Evolutionary conservation across 2,113 vertebrate genomes (phyloP), one percentile per base, ranked within the genome.

Genomic region (Grammomys surdaster): DNA sequence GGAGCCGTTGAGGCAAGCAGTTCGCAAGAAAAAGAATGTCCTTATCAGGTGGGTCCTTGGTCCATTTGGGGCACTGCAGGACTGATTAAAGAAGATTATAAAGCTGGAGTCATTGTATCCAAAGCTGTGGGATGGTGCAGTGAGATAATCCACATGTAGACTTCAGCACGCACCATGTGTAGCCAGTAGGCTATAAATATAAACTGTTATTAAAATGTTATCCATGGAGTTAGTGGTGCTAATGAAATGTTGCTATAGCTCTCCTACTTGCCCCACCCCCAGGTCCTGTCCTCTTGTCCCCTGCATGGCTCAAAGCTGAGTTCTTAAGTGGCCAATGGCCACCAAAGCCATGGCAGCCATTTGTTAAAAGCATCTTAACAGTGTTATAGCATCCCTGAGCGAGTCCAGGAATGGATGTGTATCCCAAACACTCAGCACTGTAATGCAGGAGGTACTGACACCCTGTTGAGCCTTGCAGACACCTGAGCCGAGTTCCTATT

Each of bases 11-110:
- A 98, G 99, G 24, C 99, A 99, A 98, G 99, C 99, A 0, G 99
- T 99, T 16, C 99, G 99, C 97, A 99, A 99, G 98, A 99, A 99
- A 98, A 99, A 99, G 98, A 99, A 99, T 0, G 99, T 99, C 36
- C 99, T 99, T 36, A 99, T 99, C 93, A 99, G 99, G 99, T 99
- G 96, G 46, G 96, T 28, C 12, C 67, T 48, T 4, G 60, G 76
- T 22, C 54, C 65, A 56, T 20, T 16, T 33, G 40, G 70, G 54
- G 16, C 8, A 5, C 76, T 1, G 46, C 8, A 3, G 31, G 46
- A 90, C 56, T 28, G 33, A 28, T 48, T 26, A 51, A n/a, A 58
- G 65, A 26, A 6, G 51, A 33, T n/a, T 58, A 16, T 89, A 43
- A 84, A 87, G 56, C 51, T 40, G 3, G 13, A 58, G 3, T 28